phyloP scores from a whole-genome alignment of 2,797 vertebrate species.

The Argyrosomus regius region DNA sequence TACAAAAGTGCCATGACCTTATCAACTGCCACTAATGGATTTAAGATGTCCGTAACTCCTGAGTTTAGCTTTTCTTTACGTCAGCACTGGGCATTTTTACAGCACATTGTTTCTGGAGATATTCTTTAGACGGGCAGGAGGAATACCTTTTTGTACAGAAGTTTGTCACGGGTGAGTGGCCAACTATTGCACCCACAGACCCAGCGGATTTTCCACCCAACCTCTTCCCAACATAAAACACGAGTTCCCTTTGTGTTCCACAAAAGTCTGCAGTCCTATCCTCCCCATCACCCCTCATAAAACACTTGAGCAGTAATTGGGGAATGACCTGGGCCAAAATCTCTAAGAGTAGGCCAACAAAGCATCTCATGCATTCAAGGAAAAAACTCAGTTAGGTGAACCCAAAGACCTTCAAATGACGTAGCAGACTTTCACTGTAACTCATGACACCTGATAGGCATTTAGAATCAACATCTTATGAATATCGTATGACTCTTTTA shows the following conservation, averaged over 20 bases:
- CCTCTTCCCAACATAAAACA: constrained; percentile 76
- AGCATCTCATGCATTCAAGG: constrained; percentile 24
- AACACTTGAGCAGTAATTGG: constrained; percentile 68
- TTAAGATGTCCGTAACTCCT: constrained; percentile 59
- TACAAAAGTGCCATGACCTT: constrained; percentile 69
- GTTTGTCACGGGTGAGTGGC: constrained; percentile 76
- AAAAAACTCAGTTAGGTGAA: neutral
- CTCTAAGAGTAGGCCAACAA: neutral
- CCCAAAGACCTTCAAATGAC: neutral
- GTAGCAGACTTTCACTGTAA: neutral
- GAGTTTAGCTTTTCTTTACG: constrained; percentile 51
- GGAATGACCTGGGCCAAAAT: constrained; percentile 51
- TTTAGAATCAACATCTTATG: neutral
- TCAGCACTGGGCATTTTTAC: constrained; percentile 68
- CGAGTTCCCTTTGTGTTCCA: constrained; percentile 60
- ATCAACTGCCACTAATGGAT: constrained; percentile 49
- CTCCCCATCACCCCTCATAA: constrained; percentile 74
- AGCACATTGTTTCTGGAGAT: constrained; percentile 66
- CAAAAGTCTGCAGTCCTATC: constrained; percentile 60
- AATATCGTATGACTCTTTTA: neutral
- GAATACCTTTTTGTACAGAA: constrained; percentile 66
- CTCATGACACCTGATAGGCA: neutral
- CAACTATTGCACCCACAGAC: constrained; percentile 59
- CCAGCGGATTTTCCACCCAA: constrained; percentile 34
- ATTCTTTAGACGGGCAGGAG: constrained; percentile 48